Evolutionary conservation across 2,888 invertebrate genomes (phyloP).

Genomic region (Allacma fusca): DNA sequence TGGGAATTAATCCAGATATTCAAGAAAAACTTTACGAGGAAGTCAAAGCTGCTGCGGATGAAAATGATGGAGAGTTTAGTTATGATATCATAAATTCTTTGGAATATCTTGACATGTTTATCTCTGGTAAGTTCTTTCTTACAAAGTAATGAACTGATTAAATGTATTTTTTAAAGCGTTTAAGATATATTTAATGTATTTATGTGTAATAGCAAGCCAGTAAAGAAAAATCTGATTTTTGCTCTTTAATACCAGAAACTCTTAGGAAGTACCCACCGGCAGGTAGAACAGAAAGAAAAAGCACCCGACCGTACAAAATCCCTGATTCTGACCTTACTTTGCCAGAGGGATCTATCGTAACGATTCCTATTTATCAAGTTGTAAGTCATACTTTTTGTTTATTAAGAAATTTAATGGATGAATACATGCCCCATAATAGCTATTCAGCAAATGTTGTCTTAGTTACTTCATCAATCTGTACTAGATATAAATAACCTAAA

Average conservation of each 20-base stretch:
- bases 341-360: slow-evolving; percentile 29
- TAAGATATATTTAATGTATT: too few species aligned
- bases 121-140: background rate
- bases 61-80: slow-evolving; percentile 18
- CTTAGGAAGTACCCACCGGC: slow-evolving; percentile 42
- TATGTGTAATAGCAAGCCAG: too few species aligned
- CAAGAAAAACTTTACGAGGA: slow-evolving; percentile 22
- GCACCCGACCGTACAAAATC: slow-evolving; percentile 37
- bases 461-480: too few species aligned
- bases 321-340: slow-evolving; percentile 33
- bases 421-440: background rate
- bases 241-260: too few species aligned
- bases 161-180: too few species aligned
- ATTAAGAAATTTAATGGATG: too few species aligned
- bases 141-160: too few species aligned
- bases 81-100: slow-evolving; percentile 15
- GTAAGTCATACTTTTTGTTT: background rate
- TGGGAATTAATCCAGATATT: slow-evolving; percentile 13
- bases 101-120: slow-evolving; percentile 19
- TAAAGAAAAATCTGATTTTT: too few species aligned
- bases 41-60: background rate
- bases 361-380: slow-evolving; percentile 37
- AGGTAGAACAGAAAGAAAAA: slow-evolving; percentile 28
- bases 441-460: background rate
- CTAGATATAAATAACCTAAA: too few species aligned